These are phyloP conservation scores for Scaptomyza caliginosa DNA, from an alignment of 2,888 invertebrate genomes.

Conservation along the genomic window DNA sequence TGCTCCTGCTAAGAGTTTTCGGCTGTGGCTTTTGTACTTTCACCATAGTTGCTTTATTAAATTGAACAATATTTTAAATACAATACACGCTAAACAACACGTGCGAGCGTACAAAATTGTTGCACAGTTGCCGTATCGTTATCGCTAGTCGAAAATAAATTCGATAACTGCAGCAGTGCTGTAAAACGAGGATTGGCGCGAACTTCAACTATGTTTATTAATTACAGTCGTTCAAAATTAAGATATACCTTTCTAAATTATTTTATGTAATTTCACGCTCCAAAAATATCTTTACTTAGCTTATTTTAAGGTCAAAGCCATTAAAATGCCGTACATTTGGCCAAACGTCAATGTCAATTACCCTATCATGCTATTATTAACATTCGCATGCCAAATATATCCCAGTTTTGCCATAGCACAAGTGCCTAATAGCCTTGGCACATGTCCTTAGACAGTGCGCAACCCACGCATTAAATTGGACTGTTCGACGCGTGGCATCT, in stretches of 20 bases:
- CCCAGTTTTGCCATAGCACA: slow-evolving; percentile 43
- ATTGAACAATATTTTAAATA: slow-evolving; percentile 37
- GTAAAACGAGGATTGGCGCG: slow-evolving; percentile 17
- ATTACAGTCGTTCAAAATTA: neutral
- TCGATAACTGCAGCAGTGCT: slow-evolving; percentile 30
- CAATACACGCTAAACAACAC: slow-evolving; percentile 50
- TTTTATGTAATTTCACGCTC: too few relatives aligned
- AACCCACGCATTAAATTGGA: slow-evolving; percentile 24
- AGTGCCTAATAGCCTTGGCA: slow-evolving; percentile 49
- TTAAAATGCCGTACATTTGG: neutral
- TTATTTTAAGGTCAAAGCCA: neutral
- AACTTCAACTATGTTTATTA: too few relatives aligned
- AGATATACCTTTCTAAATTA: too few relatives aligned
- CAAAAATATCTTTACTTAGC: neutral
- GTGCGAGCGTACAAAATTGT: slow-evolving; percentile 44
- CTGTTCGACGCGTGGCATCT: slow-evolving; percentile 48
- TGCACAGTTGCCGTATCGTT: neutral
- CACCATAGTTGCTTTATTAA: slow-evolving; percentile 52
- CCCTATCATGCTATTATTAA: slow-evolving; percentile 13
- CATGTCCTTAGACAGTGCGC: slow-evolving; percentile 48
- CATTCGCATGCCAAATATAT: slow-evolving; percentile 55
- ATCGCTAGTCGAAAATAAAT: slow-evolving; percentile 2
- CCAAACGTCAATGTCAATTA: neutral
- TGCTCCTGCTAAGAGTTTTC: slow-evolving; percentile 55
- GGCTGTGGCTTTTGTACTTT: slow-evolving; percentile 67